Evolutionary conservation across 2,113 vertebrate species (phyloP).

Genomic region (Heliornis fulica): DNA sequence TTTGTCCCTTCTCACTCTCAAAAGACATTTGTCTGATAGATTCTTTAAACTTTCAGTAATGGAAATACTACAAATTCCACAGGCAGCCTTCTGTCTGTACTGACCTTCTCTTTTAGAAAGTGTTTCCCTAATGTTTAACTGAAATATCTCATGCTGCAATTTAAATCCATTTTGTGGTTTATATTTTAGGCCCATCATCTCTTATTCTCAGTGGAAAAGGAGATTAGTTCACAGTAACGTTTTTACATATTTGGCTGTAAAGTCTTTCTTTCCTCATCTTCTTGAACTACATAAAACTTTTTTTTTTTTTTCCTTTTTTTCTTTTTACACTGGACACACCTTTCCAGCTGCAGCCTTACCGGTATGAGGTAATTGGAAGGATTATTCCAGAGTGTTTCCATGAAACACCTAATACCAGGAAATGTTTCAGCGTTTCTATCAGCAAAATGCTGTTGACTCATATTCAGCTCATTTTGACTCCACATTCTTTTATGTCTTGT

Average conservation of each 20-base stretch:
- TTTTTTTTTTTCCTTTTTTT: not conserved
- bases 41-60: not conserved
- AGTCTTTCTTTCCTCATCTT: not conserved
- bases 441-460: not conserved
- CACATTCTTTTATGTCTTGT: not conserved
- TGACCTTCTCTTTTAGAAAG: not conserved
- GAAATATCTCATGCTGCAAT: not conserved
- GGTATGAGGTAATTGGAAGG: not conserved
- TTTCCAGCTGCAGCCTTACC: not conserved
- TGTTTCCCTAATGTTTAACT: not conserved
- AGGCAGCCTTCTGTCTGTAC: not conserved
- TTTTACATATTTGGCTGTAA: not conserved
- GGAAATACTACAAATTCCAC: not conserved
- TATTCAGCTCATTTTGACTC: conserved; percentile 1
- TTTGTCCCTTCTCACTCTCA: not conserved
- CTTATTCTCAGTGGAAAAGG: not conserved
- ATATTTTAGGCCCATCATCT: not conserved
- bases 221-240: not conserved
- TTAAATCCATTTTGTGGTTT: not conserved
- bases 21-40: not conserved
- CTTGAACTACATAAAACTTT: not conserved
- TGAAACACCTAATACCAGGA: not conserved
- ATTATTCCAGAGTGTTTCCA: not conserved
- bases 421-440: not conserved
- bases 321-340: not conserved